phyloP scores from a whole-genome alignment of 1,140 invertebrate genomes.

The Eufriesea mexicana region DNA sequence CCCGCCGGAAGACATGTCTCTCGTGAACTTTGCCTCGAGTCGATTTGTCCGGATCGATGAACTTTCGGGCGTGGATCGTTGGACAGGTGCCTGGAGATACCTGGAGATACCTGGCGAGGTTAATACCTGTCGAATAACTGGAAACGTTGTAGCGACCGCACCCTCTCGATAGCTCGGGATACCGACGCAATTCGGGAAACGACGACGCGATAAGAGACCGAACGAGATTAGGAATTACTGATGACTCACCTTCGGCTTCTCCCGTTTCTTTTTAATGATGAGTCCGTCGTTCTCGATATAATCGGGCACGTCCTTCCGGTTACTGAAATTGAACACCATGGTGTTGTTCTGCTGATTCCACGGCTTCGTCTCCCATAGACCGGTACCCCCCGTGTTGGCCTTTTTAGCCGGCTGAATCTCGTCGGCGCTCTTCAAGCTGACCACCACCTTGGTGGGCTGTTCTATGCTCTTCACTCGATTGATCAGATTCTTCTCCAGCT shows the following conservation, averaged over 20 bases:
- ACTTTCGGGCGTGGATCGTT: too few relatives aligned
- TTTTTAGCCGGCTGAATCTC: constrained; percentile 80
- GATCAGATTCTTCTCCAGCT: constrained; percentile 88
- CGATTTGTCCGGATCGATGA: too few relatives aligned
- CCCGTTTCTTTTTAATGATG: constrained; percentile 86
- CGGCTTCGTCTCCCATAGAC: constrained; percentile 83
- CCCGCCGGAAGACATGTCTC: too few relatives aligned
- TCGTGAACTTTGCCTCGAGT: too few relatives aligned
- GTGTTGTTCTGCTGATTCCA: constrained; percentile 86
- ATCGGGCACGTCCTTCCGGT: constrained; percentile 92
- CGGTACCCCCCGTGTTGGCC: constrained; percentile 72
- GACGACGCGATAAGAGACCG: background rate
- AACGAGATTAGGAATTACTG: background rate
- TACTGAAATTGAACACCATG: constrained; percentile 94
- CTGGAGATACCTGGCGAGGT: too few relatives aligned
- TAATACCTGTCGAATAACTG: background rate
- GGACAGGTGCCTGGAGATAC: too few relatives aligned
- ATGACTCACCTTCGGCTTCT: constrained; percentile 87
- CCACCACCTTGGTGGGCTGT: constrained; percentile 83
- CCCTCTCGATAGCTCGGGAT: background rate
- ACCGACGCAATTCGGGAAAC: background rate
- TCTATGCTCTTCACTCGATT: constrained; percentile 86
- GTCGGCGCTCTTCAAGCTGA: constrained; percentile 79
- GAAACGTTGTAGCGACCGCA: background rate
- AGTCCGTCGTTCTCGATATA: constrained; percentile 95